Percentiles rank a stretch among this genome's conserved stretches.
Evolutionary conservation across 2,797 vertebrate species (phyloP).

Genomic region (Pipistrellus nathusii): DNA sequence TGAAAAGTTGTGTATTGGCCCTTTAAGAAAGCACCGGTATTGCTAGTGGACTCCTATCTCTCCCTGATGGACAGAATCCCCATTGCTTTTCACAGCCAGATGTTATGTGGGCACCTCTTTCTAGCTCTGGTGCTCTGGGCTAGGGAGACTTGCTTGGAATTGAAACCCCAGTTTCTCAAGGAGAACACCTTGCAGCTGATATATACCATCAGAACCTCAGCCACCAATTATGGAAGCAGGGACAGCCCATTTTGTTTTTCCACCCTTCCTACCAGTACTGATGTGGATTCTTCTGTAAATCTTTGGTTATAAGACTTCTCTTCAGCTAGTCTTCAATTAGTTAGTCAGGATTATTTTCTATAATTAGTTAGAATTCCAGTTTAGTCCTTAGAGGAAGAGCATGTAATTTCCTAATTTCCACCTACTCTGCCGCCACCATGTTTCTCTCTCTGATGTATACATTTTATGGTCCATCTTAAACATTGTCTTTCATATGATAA

Average conservation of each 20-base stretch:
- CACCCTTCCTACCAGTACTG: not conserved
- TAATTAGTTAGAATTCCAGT: not conserved
- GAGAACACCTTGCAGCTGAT: not conserved
- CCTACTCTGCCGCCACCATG: not conserved
- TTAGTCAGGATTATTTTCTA: not conserved
- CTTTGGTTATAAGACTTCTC: not conserved
- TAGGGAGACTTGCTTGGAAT: not conserved
- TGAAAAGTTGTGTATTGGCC: not conserved
- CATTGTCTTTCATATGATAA: not conserved
- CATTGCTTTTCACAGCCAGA: not conserved
- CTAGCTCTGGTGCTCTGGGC: not conserved
- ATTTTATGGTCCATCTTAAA: slow-evolving; percentile 21
- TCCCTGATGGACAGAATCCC: not conserved
- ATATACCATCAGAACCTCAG: not conserved
- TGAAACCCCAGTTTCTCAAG: not conserved
- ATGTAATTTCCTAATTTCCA: not conserved
- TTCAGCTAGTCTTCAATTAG: not conserved
- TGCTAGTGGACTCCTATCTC: not conserved
- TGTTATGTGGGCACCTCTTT: not conserved
- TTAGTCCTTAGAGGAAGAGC: not conserved
- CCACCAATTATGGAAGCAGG: not conserved
- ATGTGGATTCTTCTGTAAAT: not conserved
- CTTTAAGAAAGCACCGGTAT: not conserved
- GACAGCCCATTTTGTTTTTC: not conserved
- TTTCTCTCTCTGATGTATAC: not conserved